Evolutionary conservation across 2,888 invertebrate genomes (phyloP), one percentile per base, ranked within the genome.

Genomic region (Sturmia bella): DNA sequence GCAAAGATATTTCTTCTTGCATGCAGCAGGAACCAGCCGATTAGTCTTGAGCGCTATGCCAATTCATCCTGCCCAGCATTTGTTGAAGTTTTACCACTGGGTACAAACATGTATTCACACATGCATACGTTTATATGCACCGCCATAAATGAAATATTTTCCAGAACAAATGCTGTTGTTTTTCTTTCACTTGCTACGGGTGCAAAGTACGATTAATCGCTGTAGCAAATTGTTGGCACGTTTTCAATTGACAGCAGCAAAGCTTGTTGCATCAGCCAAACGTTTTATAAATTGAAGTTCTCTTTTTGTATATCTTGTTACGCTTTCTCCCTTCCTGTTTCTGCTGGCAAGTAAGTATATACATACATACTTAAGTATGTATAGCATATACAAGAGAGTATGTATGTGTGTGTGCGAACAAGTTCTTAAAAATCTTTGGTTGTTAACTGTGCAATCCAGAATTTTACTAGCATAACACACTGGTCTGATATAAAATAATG

Each of bases 151-250:
- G 72, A 45, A 61, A 64, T 79, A 73, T 73, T 75, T 76, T 68
- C 19, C 59, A 45, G 13, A 32, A 32, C 9, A 32, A 1, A 12
- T 43, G 43, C 43, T 63, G 41, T 39, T 48, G 52, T 27, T 69
- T 21, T 19, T 37, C 57, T 19, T 56, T 63, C 56, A 48, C 63
- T 72, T 70, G 64, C 59, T 77, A 54, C 54, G 76, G 77, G 77
- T 80, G 77, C 84, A 77, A 74, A 76, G 80, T 81, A 84, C 89
- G 88, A 89, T 89, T 89, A 89, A 89, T 89, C 89, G 89, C 87
- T 88, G 86, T 89, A 88, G 89, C 89, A 89, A 89, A 89, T 89
- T 89, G 89, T 88, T 89, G 89, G 88, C 89, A 89, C 89, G 89
- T 89, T 89, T 89, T 89, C 90, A 89, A 88, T 89, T 89, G 89